Conservation (phyloP, 2,113 vertebrate genomes). For the Callipepla californica region DNA sequence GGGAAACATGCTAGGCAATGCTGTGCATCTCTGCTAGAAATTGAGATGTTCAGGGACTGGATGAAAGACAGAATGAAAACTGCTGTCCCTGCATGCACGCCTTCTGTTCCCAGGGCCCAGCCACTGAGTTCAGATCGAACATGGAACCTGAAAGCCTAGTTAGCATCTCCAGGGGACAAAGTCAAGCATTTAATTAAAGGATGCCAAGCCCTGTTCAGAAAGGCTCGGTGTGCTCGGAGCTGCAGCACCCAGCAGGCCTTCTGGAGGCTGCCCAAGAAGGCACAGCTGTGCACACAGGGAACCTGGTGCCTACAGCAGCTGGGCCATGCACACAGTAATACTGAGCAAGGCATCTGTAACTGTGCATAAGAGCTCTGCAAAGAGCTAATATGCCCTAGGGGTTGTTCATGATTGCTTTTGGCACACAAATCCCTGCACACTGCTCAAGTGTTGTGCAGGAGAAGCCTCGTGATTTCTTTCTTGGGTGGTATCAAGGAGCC, state of each 20-base stretch:
- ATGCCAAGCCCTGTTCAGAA: not conserved
- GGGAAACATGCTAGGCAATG: not conserved
- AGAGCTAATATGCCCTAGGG: not conserved
- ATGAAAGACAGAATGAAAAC: not conserved
- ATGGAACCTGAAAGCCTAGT: not conserved
- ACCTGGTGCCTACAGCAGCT: not conserved
- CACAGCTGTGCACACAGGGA: not conserved
- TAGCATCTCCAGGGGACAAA: not conserved
- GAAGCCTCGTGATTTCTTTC: not conserved
- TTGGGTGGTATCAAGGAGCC: too few relatives aligned
- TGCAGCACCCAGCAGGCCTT: not conserved
- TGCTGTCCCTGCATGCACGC: not conserved
- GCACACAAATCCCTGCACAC: accelerated
- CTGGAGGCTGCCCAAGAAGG: not conserved
- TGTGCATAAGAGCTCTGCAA: not conserved
- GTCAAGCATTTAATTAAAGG: not conserved
- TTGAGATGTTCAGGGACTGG: not conserved
- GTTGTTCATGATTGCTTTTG: not conserved
- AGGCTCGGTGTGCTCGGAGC: not conserved
- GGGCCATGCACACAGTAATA: accelerated
- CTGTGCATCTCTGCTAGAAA: not conserved
- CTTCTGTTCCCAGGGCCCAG: not conserved
- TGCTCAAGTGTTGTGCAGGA: not conserved
- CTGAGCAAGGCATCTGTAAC: not conserved
- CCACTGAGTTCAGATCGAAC: not conserved